Evolutionary conservation across 2,888 invertebrate genomes (phyloP), one percentile per base, ranked within the genome.

Genomic region (Elmis aenea): DNA sequence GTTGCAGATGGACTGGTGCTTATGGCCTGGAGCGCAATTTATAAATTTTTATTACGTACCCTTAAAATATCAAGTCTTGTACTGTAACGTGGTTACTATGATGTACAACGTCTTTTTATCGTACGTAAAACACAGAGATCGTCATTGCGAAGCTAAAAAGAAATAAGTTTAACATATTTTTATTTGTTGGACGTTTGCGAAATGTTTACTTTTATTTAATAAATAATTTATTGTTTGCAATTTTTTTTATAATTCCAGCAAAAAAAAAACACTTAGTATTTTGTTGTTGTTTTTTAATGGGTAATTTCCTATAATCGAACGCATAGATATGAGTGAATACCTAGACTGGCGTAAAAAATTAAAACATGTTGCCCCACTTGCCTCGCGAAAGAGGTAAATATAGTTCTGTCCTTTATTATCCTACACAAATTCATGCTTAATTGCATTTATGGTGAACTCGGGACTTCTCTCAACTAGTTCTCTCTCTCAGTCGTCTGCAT

Each of bases 21-120:
- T 88, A 36, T 96, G 94, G 93, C 93, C 94, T 2, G 90, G 90
- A 25, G 77, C 86, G 2, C 95, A 96, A 64, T 84, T 83, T 54
- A 61, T 94, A 8, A 96, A 96, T 68, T 96, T 96, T 66, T 81
- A 84, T 50, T 86, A 79, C 56, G 64, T 96, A 42, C 84, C 88
- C 14, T 73, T 84, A 10, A 77, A 79, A 47, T 92, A 85, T 62
- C 79, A 95, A 54, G 92, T 95, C 5, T 61, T 91, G 12, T 96
- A 91, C 59, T 86, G 93, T 6, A 90, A 91, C 64, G 63, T 77
- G 33, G 78, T 91, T 46, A 92, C 91, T 26, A 83, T 91, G 67
- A 59, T 87, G 13, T 96, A 92, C 70, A 87, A 95, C 68, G 74
- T 88, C 41, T 89, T 91, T 61, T 71, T 95, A 41, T 93, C 93